phyloP scores from a whole-genome alignment of 2,113 vertebrate genomes.

The Elachura formosa region DNA sequence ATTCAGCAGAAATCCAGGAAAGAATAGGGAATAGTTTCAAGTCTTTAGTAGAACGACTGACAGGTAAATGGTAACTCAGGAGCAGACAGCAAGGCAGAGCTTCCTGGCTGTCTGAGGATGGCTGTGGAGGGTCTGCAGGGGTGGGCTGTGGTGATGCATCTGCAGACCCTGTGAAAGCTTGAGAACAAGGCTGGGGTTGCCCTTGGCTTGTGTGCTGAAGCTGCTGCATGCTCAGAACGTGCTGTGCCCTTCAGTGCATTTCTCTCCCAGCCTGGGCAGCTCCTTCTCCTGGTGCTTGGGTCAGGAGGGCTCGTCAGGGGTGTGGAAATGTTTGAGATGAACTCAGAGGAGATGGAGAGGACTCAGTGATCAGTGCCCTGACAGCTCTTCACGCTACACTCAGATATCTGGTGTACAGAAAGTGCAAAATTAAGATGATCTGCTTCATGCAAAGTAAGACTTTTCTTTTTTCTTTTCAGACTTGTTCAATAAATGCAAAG shows the following conservation, averaged over 20 bases:
- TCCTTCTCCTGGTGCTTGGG: neutral
- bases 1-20: slow-evolving; percentile 86
- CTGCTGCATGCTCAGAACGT: neutral
- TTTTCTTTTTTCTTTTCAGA: slow-evolving; percentile 70
- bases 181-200: neutral
- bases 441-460: neutral
- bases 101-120: neutral
- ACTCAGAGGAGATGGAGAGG: neutral
- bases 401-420: neutral
- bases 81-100: neutral
- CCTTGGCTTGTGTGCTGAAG: neutral
- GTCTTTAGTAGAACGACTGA: slow-evolving; percentile 86
- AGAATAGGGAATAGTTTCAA: slow-evolving; percentile 90
- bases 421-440: neutral
- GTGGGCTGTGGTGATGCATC: neutral
- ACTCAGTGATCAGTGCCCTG: neutral
- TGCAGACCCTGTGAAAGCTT: neutral
- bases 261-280: neutral
- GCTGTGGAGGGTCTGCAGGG: neutral
- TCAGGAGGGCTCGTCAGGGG: neutral
- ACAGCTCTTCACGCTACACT: neutral
- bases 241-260: neutral
- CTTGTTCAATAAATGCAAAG: slow-evolving; percentile 89
- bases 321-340: neutral
- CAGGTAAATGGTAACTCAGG: slow-evolving; percentile 77